A percentile compares a stretch with the other conserved stretches of the same genome.
phyloP scores from a whole-genome alignment of 2,888 invertebrate genomes.

The Actias luna region DNA sequence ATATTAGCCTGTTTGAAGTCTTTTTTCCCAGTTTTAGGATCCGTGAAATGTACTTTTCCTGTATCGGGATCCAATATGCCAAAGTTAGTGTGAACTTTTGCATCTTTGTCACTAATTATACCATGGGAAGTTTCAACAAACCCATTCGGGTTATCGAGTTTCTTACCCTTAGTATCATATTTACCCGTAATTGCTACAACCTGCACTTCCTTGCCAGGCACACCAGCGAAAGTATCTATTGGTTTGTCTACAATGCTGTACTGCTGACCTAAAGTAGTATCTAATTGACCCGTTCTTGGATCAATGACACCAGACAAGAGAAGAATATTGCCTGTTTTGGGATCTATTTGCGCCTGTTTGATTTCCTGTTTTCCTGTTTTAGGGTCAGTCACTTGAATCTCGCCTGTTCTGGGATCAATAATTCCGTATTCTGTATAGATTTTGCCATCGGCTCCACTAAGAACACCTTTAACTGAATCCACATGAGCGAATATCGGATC shows the following conservation, averaged over 20 bases:
- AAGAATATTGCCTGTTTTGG: conserved; percentile 79
- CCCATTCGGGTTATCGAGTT: conserved; percentile 81
- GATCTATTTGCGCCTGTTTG: conserved; percentile 69
- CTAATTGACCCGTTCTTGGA: conserved; percentile 82
- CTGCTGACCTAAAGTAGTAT: conserved; percentile 80
- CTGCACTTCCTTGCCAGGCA: conserved; percentile 77
- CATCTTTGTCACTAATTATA: conserved; percentile 86
- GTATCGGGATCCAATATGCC: conserved; percentile 83
- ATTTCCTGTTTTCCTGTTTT: conserved; percentile 71
- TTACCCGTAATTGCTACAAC: conserved; percentile 82
- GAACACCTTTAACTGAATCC: conserved; percentile 70
- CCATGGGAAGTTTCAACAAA: conserved; percentile 76
- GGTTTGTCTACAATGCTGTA: conserved; percentile 83
- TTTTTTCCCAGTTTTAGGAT: conserved; percentile 82
- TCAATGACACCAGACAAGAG: conserved; percentile 80
- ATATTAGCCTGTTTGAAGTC: conserved; percentile 83
- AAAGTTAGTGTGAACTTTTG: conserved; percentile 85
- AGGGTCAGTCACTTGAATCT: conserved; percentile 66
- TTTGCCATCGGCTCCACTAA: conserved; percentile 83
- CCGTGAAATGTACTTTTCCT: conserved; percentile 81
- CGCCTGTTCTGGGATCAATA: conserved; percentile 83
- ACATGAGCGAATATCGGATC: conserved; percentile 79
- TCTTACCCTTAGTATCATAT: conserved; percentile 82
- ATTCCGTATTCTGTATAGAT: conserved; percentile 83
- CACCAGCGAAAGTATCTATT: conserved; percentile 65